A percentile compares a stretch with the other conserved stretches of the same genome.
phyloP scores from a whole-genome alignment of 2,888 invertebrate species.

The Machimus atricapillus region DNA sequence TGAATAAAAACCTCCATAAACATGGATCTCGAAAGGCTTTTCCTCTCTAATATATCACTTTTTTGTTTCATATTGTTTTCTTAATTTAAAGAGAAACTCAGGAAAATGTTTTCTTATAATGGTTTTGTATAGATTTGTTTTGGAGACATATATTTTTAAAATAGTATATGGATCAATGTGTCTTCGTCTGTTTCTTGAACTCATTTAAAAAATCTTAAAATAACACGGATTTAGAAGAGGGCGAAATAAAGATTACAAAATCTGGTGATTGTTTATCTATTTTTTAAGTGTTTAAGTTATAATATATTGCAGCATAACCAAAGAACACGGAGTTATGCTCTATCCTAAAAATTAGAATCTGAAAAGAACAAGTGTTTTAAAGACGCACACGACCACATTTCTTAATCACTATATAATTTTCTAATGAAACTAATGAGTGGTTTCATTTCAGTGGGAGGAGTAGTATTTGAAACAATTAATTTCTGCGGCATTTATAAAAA shows the following conservation, averaged over 20 bases:
- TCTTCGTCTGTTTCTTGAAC: neutral
- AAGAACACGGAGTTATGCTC: neutral
- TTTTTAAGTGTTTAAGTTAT: neutral
- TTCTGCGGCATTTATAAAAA: neutral
- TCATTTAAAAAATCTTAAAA: neutral
- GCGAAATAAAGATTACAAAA: neutral
- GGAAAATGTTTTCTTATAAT: too few relatives aligned
- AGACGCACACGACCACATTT: neutral
- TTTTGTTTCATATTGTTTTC: too few relatives aligned
- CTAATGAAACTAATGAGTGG: neutral
- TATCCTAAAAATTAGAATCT: neutral
- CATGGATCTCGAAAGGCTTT: too few relatives aligned
- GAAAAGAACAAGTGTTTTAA: neutral
- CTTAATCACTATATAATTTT: neutral
- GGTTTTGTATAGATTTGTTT: neutral
- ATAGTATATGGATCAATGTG: neutral
- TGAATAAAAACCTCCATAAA: too few relatives aligned
- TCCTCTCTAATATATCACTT: too few relatives aligned
- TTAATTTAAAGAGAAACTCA: too few relatives aligned
- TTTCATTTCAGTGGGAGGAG: neutral
- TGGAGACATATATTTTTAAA: neutral
- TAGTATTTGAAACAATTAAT: neutral
- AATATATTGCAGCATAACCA: neutral
- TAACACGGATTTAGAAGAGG: neutral
- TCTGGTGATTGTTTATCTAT: neutral